phyloP scores from a whole-genome alignment of 2,888 invertebrate genomes.

The Macroteleia sp. region DNA sequence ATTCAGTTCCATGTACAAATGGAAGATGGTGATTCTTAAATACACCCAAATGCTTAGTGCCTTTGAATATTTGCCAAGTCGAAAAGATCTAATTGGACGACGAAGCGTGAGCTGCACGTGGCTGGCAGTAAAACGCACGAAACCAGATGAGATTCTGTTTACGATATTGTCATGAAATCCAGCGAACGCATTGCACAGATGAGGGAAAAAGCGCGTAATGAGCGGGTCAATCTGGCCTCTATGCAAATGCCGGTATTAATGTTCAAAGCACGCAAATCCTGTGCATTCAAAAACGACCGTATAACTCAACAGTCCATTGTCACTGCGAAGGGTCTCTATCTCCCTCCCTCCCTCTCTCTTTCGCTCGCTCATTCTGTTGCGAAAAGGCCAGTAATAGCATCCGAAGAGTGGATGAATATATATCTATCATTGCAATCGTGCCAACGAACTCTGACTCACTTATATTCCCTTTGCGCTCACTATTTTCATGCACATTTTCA shows the following conservation, averaged over 20 bases:
- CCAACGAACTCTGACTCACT: conserved; percentile 71
- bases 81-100: conserved; percentile 55
- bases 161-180: conserved; percentile 57
- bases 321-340: conserved; percentile 53
- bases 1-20: conserved; percentile 58
- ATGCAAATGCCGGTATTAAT: conserved; percentile 62
- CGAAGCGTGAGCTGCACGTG: conserved; percentile 60
- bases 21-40: conserved; percentile 58
- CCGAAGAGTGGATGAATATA: conserved; percentile 68
- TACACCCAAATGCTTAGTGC: conserved; percentile 62
- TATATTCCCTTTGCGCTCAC: conserved; percentile 65
- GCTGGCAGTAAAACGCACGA: conserved; percentile 55
- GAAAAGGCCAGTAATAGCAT: conserved; percentile 70
- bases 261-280: conserved; percentile 68
- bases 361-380: conserved; percentile 35
- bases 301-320: conserved; percentile 66
- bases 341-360: conserved; percentile 9
- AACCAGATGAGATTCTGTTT: conserved; percentile 59
- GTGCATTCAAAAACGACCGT: conserved; percentile 66
- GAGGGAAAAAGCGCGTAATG: conserved; percentile 43
- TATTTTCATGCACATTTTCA: conserved; percentile 65
- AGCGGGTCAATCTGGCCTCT: conserved; percentile 41
- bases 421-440: conserved; percentile 67
- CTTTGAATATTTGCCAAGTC: conserved; percentile 63
- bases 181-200: neutral